Percentiles rank a stretch among this genome's conserved stretches.
These are phyloP conservation scores for Venturia canescens DNA, from an alignment of 1,140 invertebrate species.

Conservation along the genomic window DNA sequence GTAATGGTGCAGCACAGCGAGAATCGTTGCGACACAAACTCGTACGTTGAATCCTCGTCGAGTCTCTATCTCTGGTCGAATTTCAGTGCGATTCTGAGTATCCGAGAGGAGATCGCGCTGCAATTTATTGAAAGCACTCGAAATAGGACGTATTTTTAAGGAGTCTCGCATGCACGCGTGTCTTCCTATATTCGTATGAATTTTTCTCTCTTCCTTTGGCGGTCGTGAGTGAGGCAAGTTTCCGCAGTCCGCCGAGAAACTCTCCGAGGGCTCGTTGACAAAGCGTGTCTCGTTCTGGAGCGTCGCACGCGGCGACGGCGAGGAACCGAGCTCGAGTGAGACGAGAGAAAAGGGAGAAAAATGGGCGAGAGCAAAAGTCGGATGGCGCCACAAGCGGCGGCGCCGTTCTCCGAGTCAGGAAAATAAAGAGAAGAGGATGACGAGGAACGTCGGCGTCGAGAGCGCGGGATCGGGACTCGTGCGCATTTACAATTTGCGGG, in stretches of 20 bases:
- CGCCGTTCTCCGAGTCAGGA: slow-evolving; percentile 46
- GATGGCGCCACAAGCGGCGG: slow-evolving; percentile 35
- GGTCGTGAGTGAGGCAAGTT: neutral
- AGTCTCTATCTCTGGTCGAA: slow-evolving; percentile 32
- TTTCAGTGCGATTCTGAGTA: slow-evolving; percentile 2
- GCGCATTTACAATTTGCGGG: neutral
- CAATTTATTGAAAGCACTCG: slow-evolving; percentile 20
- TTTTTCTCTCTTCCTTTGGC: neutral
- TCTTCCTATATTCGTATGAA: neutral
- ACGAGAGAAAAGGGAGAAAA: slow-evolving; percentile 8
- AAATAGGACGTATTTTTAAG: slow-evolving; percentile 17
- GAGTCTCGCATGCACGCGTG: neutral
- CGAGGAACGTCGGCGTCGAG: slow-evolving; percentile 12
- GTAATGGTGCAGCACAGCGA: too few relatives aligned
- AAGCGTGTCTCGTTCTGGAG: slow-evolving; percentile 19
- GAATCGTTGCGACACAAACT: neutral
- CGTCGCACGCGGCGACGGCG: slow-evolving; percentile 5
- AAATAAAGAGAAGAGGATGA: neutral
- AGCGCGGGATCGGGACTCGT: slow-evolving; percentile 1
- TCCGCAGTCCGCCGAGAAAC: slow-evolving; percentile 11
- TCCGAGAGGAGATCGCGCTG: neutral
- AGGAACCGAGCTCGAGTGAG: neutral
- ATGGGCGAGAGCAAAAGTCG: slow-evolving; percentile 32
- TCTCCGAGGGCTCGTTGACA: slow-evolving; percentile 12
- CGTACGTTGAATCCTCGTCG: slow-evolving; percentile 44